Evolutionary conservation across 37 sponge, comb jelly and placozoan genomes (phyloP).

Genomic region (Axinella damicornis): DNA sequence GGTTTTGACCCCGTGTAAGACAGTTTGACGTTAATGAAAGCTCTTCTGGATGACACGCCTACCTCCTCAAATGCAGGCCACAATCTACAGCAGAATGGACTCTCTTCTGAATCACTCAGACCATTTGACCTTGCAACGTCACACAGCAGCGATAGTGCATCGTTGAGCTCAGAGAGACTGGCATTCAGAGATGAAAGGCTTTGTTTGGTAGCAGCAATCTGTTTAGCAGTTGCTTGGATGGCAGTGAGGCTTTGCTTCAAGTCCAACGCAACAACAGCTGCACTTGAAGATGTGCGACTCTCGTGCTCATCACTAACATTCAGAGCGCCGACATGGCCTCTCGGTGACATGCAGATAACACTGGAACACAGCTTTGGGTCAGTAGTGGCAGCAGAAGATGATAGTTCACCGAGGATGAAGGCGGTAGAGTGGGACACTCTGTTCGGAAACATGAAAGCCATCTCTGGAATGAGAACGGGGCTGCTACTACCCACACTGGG

Average conservation of each 20-base stretch:
- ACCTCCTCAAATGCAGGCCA: neutral
- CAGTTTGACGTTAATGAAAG: neutral
- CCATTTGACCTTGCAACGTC: neutral
- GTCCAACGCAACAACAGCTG: neutral
- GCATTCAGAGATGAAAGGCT: neutral
- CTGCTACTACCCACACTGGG: too few species aligned
- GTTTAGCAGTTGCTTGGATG: neutral
- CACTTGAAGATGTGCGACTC: neutral
- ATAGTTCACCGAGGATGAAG: neutral
- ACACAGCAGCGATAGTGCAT: neutral
- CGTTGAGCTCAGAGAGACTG: neutral
- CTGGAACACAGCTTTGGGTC: too few species aligned
- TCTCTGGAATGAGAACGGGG: slow-evolving; percentile 5
- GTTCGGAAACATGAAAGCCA: slow-evolving; percentile 34
- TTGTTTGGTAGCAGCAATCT: neutral
- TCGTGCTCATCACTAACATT: neutral
- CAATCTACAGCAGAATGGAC: neutral
- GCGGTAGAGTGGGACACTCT: neutral
- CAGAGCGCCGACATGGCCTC: neutral
- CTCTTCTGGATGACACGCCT: neutral
- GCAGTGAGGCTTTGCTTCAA: neutral
- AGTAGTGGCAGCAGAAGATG: neutral
- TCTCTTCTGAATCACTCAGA: neutral
- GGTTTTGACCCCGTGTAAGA: neutral
- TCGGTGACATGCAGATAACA: neutral